Evolutionary conservation across 1,140 invertebrate genomes (phyloP).

Genomic region (Listronotus bonariensis): DNA sequence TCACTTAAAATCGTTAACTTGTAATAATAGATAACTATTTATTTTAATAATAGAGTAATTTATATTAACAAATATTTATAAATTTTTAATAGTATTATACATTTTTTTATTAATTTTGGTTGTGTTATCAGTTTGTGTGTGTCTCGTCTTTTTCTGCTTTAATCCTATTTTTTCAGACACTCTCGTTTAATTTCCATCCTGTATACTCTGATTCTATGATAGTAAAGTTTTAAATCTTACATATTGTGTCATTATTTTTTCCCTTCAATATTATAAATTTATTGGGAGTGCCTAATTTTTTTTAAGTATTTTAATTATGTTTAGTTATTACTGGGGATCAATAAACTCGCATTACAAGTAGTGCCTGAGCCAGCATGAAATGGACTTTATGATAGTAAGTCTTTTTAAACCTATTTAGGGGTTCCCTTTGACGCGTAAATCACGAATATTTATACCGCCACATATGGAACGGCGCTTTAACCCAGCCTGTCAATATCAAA

Average conservation of each 20-base stretch:
- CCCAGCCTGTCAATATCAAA: too few relatives aligned
- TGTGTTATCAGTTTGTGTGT: conserved; percentile 30
- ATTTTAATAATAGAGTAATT: conserved; percentile 47
- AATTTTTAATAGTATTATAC: conserved; percentile 42
- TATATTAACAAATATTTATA: conserved; percentile 44
- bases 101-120: conserved; percentile 19
- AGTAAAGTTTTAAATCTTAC: conserved; percentile 30
- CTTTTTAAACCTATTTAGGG: too few relatives aligned
- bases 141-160: conserved; percentile 6
- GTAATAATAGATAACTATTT: conserved; percentile 40
- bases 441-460: too few relatives aligned
- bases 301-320: too few relatives aligned
- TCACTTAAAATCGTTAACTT: conserved; percentile 23
- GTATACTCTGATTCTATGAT: conserved; percentile 29
- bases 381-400: too few relatives aligned
- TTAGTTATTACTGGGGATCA: too few relatives aligned
- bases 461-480: too few relatives aligned
- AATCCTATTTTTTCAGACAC: conserved; percentile 9
- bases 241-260: not conserved
- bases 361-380: too few relatives aligned
- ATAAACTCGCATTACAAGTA: too few relatives aligned
- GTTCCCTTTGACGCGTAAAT: too few relatives aligned
- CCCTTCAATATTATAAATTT: too few relatives aligned
- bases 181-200: conserved; percentile 16
- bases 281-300: too few relatives aligned